Conservation (phyloP, 2,113 vertebrate species). For the Proterorhinus semilunaris region DNA sequence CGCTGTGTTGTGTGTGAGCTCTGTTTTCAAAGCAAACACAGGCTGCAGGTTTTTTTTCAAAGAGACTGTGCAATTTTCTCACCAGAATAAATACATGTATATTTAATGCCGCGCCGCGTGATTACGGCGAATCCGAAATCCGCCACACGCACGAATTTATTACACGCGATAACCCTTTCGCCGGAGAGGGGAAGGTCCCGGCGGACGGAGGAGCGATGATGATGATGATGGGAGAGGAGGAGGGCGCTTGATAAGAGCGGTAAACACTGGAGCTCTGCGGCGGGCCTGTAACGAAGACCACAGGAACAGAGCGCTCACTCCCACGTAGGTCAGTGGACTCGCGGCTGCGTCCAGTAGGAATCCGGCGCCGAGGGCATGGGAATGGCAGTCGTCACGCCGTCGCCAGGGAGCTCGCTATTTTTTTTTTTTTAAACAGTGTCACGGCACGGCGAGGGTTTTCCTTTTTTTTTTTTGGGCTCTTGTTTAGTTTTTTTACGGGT, state of each 20-base stretch:
- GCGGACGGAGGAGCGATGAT: constrained; percentile 43
- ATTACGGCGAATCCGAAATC: constrained; percentile 41
- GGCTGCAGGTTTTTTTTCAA: constrained; percentile 19
- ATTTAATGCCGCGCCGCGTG: constrained; percentile 42
- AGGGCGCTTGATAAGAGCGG: constrained; percentile 59
- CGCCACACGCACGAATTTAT: constrained; percentile 53
- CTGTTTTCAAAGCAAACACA: background rate
- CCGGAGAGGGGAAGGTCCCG: constrained; percentile 40
- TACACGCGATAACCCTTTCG: constrained; percentile 58
- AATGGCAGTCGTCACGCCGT: constrained; percentile 85
- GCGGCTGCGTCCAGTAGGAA: constrained; percentile 95
- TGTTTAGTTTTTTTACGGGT: constrained; percentile 33
- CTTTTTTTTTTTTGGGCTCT: constrained; percentile 4
- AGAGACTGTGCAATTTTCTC: constrained; percentile 19
- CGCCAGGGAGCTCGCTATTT: constrained; percentile 85
- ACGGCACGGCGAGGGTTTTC: constrained; percentile 67
- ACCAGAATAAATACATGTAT: constrained; percentile 47
- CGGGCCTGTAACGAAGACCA: constrained; percentile 82
- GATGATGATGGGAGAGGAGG: constrained; percentile 61
- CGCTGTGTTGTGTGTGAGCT: background rate
- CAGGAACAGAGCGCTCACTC: constrained; percentile 81
- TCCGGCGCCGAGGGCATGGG: constrained; percentile 89
- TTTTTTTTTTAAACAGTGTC: constrained; percentile 82
- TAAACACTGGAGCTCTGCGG: constrained; percentile 78
- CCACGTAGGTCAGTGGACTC: constrained; percentile 92